These are phyloP conservation scores for Drosophila saltans DNA, from an alignment of 1,140 invertebrate genomes.

Conservation along the genomic window DNA sequence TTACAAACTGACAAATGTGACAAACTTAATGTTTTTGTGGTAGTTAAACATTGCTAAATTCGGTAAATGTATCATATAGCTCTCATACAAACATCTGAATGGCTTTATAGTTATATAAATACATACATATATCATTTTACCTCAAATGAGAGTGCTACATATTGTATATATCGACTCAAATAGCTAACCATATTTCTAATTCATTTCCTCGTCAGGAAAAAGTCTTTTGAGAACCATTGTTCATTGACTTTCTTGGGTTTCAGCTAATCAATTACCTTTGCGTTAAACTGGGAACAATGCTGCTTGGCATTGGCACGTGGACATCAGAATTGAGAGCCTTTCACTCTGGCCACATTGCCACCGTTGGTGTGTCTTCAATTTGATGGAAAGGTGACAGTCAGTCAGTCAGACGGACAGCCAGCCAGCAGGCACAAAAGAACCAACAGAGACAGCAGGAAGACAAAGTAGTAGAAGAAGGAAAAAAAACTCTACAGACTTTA, in stretches of 20 bases:
- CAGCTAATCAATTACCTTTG: slow-evolving; percentile 69
- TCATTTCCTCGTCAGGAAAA: slow-evolving; percentile 19
- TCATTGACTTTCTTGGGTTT: slow-evolving; percentile 37
- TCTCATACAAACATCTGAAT: no score
- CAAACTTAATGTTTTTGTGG: no score
- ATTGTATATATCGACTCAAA: neutral
- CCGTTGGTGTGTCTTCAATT: slow-evolving; percentile 36
- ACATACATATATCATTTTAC: no score
- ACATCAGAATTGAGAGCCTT: slow-evolving; percentile 59
- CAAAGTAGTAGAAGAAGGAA: neutral
- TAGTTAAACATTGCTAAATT: no score
- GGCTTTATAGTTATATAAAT: no score
- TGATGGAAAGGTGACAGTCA: slow-evolving; percentile 80
- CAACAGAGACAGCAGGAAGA: slow-evolving; percentile 48
- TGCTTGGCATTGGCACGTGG: slow-evolving; percentile 61
- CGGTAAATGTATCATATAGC: no score
- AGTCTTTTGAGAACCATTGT: slow-evolving; percentile 36
- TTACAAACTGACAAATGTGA: no score
- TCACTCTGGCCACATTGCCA: slow-evolving; percentile 49
- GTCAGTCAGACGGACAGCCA: slow-evolving; percentile 31
- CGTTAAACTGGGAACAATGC: slow-evolving; percentile 56
- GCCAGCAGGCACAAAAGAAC: slow-evolving; percentile 34
- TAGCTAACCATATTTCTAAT: neutral
- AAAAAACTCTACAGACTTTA: slow-evolving; percentile 31
- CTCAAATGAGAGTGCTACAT: no score